Base-by-base conservation (phyloP, 2,113 vertebrate genomes). In the cattle (Bos taurus) region DNA sequence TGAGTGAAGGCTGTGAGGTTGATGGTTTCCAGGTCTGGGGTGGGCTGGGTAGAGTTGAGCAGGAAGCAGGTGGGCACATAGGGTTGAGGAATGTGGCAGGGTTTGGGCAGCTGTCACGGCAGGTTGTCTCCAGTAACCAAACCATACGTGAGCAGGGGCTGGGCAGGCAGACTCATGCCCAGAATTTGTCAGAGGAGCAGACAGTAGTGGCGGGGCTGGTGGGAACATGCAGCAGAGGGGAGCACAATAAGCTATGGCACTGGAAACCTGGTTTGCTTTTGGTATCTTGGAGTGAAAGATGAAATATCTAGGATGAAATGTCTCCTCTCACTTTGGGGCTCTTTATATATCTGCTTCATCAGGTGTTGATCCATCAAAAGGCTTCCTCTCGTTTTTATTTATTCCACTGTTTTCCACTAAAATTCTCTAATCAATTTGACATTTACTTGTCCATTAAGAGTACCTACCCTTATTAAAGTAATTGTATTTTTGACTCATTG, bases 11-110 rank as follows among this genome's bases (percentile, higher is more conserved):
- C 97, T 11, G 98, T 97, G 96, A 98, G 97, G 93, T 93, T 93
- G 82, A 97, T 13, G 57, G 40, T 97, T 93, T 97, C 93, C 94
- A 97, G 96, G 33, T 67, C 48, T 7, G 96, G 97, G 14, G 78
- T 95, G 2, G 97, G 98, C 50, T 84, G 96, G 95, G 16, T 4
- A 91, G 97, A 98, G 94, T 97, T 96, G 94, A 98, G 95, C 88
- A 98, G 97, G 97, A 98, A 98, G 95, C 96, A 98, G 97, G 94
- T 97, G 96, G 98, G 97, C 94, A 98, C 97, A 4, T 95, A 98
- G 95, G 98, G 96, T 74, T 98, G 98, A 88, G 98, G 97, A 1
- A 98, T 93, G 93, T 98, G 91, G 97, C 97, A 98, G 60, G 97
- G 97, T 59, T 98, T 97, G 97, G 97, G 15, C 59, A 93, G 98